phyloP scores from a whole-genome alignment of 2,888 invertebrate genomes.

The Globia sparganii region DNA sequence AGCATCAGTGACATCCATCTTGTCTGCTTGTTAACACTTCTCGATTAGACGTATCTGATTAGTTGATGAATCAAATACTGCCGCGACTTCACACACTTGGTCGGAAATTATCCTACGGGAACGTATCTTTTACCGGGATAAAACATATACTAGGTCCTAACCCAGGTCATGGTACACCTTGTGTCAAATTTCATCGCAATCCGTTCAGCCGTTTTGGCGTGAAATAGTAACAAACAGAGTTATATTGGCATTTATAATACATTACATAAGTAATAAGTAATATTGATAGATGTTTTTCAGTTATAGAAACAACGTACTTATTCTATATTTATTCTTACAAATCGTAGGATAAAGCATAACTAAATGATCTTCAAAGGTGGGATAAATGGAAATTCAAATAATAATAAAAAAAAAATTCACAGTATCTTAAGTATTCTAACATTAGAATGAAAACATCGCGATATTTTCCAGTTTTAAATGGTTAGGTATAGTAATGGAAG shows the following conservation, averaged over 20 bases:
- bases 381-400: constrained; percentile 19
- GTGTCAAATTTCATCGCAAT: not conserved
- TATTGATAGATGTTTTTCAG: not conserved
- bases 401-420: constrained; percentile 30
- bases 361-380: constrained; percentile 5
- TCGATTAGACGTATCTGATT: constrained; percentile 14
- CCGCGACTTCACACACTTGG: no score
- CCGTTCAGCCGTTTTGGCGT: not conserved
- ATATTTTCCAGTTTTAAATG: constrained; percentile 17
- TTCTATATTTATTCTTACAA: not conserved
- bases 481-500: constrained; percentile 13
- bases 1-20: constrained; percentile 30
- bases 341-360: constrained; percentile 17
- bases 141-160: not conserved
- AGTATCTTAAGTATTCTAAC: constrained; percentile 4
- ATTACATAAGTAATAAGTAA: not conserved
- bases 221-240: not conserved
- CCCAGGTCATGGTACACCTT: not conserved
- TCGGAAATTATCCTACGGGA: not conserved
- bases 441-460: constrained; percentile 25
- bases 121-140: not conserved
- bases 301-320: not conserved
- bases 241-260: not conserved
- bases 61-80: constrained; percentile 10
- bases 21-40: constrained; percentile 31